A percentile compares a stretch with the other conserved stretches of the same genome.
These are phyloP conservation scores for Erynnis tages DNA, from an alignment of 2,888 invertebrate species.

Conservation along the genomic window DNA sequence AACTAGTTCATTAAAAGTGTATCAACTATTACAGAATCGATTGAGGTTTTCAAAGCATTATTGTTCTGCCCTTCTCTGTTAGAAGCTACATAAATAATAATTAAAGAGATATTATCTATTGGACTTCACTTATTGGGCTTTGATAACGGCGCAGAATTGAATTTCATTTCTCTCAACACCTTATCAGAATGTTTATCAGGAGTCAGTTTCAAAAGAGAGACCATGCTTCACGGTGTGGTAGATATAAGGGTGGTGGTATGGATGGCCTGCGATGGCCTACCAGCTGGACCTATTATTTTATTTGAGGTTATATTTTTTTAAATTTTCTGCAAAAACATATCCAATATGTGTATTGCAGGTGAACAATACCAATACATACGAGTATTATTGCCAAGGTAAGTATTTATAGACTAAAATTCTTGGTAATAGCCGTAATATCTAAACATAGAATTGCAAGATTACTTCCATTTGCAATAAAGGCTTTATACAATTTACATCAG, in stretches of 20 bases:
- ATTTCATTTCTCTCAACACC: not conserved
- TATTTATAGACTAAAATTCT: too few species aligned
- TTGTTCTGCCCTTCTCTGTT: conserved; percentile 6
- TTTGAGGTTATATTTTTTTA: too few species aligned
- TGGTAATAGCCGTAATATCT: not conserved
- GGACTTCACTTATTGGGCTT: conserved; percentile 8
- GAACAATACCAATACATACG: too few species aligned
- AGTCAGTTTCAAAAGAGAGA: too few species aligned
- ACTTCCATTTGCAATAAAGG: conserved; percentile 2
- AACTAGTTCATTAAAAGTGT: too few species aligned
- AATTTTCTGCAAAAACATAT: too few species aligned
- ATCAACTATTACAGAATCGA: not conserved
- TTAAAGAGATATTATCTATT: conserved; percentile 11
- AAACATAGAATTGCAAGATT: conserved; percentile 4
- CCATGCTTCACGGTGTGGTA: too few species aligned
- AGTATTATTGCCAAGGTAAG: too few species aligned
- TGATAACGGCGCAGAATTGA: conserved; percentile 17
- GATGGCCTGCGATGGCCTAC: too few species aligned
- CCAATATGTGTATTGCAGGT: too few species aligned
- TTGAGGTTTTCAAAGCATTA: conserved; percentile 1
- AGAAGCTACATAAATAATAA: conserved; percentile 3
- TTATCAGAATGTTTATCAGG: not conserved
- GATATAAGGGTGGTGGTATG: too few species aligned
- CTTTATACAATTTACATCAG: conserved; percentile 1
- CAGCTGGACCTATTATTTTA: too few species aligned